Conservation (phyloP, 2,113 vertebrate genomes). For the Lycocorax pyrrhopterus region DNA sequence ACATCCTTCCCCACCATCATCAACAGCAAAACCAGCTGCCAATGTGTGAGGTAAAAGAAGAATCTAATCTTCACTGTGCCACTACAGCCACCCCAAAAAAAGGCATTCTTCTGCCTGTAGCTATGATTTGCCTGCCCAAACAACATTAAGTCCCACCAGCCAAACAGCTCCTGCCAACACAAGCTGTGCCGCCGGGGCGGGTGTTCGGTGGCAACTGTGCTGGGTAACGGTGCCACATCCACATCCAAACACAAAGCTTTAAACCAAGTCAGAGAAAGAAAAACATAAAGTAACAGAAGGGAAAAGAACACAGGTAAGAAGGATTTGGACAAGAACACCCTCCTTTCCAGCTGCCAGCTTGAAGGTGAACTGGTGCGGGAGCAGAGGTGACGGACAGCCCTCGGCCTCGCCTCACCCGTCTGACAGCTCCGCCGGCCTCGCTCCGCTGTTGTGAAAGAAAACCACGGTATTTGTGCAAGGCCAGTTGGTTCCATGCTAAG, state of each 20-base stretch:
- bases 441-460: slow-evolving; percentile 10
- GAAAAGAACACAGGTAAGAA: accelerated
- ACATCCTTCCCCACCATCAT: not conserved
- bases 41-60: not conserved
- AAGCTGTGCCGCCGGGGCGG: not conserved
- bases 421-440: not conserved
- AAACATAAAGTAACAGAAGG: not conserved
- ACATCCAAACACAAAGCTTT: not conserved
- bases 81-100: not conserved
- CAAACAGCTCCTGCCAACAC: not conserved
- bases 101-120: not conserved
- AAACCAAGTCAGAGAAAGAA: not conserved
- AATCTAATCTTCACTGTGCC: not conserved
- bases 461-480: slow-evolving; percentile 42
- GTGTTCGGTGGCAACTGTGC: accelerated
- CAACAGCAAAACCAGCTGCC: not conserved
- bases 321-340: not conserved
- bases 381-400: not conserved
- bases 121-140: not conserved
- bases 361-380: not conserved
- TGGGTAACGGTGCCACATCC: not conserved
- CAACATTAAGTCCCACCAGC: not conserved
- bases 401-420: not conserved
- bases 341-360: not conserved
- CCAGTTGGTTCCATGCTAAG: slow-evolving; percentile 13